phyloP scores from a whole-genome alignment of 2,113 vertebrate genomes.

The Centropus bengalensis region DNA sequence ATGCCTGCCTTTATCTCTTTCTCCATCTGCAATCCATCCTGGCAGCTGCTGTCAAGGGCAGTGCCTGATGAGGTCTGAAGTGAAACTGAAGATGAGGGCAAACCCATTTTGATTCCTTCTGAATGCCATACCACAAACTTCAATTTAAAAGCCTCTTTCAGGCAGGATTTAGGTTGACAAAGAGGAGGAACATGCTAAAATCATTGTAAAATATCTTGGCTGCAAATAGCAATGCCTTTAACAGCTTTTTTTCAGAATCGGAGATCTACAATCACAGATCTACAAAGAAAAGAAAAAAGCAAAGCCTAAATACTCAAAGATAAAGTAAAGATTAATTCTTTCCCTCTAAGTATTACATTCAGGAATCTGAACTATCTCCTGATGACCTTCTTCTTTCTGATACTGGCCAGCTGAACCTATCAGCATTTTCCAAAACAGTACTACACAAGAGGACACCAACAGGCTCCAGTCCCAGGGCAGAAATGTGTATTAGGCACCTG shows the following conservation, averaged over 20 bases:
- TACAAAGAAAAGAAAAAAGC: not conserved
- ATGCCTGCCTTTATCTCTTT: not conserved
- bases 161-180: not conserved
- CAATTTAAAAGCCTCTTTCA: not conserved
- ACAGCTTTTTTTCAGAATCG: not conserved
- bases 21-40: not conserved
- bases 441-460: not conserved
- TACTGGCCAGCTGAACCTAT: not conserved
- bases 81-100: not conserved
- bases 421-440: not conserved
- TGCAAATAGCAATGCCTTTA: not conserved
- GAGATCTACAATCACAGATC: not conserved
- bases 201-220: not conserved
- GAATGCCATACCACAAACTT: not conserved
- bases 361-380: conserved; percentile 9
- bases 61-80: not conserved
- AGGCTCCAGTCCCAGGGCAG: not conserved
- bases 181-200: not conserved
- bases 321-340: conserved; percentile 36
- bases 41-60: not conserved
- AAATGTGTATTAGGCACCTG: not conserved
- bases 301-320: not conserved
- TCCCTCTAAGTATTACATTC: not conserved
- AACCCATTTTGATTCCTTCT: not conserved
- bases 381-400: not conserved